Evolutionary conservation across 2,113 vertebrate genomes (phyloP).

Genomic region (Todiramphus chloris): DNA sequence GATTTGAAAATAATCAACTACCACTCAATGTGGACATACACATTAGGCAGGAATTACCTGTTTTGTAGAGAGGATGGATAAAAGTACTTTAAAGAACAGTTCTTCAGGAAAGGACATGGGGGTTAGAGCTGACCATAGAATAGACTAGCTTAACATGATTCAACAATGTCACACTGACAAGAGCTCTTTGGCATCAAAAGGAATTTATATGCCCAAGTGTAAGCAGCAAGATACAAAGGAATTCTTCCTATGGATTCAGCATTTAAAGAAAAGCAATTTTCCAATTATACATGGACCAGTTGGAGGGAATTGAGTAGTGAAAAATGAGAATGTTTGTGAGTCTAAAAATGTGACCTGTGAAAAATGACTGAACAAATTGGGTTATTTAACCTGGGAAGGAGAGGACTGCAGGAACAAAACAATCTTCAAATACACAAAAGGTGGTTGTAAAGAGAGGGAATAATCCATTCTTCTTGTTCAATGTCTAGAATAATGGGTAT

Average conservation of each 20-base stretch:
- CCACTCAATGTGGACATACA: neutral
- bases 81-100: neutral
- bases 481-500: neutral
- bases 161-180: neutral
- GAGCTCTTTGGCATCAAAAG: neutral
- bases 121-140: neutral
- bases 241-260: conserved; percentile 29
- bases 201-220: neutral
- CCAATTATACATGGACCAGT: conserved; percentile 9
- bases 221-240: conserved; percentile 8
- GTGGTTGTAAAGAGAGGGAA: neutral
- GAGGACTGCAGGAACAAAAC: neutral
- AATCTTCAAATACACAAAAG: neutral
- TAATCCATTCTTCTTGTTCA: neutral
- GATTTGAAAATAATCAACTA: neutral
- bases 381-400: conserved; percentile 28
- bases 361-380: neutral
- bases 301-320: conserved; percentile 1
- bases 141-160: neutral
- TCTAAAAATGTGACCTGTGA: neutral
- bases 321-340: neutral
- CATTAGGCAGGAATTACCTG: neutral
- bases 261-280: conserved; percentile 40
- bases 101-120: neutral
- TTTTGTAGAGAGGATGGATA: neutral